A percentile compares a stretch with the other conserved stretches of the same genome.
Conservation (phyloP, 2,113 vertebrate genomes). For the Platysteira castanea region DNA sequence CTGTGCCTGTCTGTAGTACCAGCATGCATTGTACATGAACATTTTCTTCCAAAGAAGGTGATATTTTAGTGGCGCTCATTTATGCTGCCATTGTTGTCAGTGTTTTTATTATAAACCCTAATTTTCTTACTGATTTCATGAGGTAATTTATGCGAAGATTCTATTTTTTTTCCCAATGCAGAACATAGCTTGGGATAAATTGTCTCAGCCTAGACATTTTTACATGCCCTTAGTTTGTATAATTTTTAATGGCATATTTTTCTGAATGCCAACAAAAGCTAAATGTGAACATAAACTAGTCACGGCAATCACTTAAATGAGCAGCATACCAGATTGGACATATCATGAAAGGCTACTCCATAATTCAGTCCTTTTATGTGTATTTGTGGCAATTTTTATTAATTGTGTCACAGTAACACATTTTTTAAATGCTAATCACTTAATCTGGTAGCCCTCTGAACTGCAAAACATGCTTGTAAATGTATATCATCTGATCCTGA, state of each 20-base stretch:
- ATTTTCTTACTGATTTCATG: not conserved
- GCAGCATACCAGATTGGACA: not conserved
- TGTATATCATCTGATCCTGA: not conserved
- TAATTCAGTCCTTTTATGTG: not conserved
- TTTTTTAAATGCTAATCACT: not conserved
- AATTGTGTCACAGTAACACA: not conserved
- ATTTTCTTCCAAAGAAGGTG: not conserved
- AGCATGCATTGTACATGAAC: not conserved
- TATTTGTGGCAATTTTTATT: not conserved
- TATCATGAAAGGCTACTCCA: not conserved
- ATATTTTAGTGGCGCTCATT: conserved; percentile 10
- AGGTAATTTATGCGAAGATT: not conserved
- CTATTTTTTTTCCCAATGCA: not conserved
- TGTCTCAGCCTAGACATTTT: not conserved
- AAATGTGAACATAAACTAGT: conserved; percentile 35
- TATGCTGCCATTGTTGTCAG: not conserved
- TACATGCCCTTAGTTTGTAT: not conserved
- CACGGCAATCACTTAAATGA: conserved; percentile 16
- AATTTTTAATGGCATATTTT: conserved; percentile 14
- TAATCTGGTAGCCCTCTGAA: not conserved
- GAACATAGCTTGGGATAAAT: not conserved
- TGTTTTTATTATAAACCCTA: not conserved
- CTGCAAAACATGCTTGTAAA: not conserved
- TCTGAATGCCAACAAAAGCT: not conserved
- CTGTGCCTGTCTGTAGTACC: conserved; percentile 52